Base-by-base conservation (phyloP, 64 coral and sea anemone genomes). In the Dendrophyllia cribrosa region DNA sequence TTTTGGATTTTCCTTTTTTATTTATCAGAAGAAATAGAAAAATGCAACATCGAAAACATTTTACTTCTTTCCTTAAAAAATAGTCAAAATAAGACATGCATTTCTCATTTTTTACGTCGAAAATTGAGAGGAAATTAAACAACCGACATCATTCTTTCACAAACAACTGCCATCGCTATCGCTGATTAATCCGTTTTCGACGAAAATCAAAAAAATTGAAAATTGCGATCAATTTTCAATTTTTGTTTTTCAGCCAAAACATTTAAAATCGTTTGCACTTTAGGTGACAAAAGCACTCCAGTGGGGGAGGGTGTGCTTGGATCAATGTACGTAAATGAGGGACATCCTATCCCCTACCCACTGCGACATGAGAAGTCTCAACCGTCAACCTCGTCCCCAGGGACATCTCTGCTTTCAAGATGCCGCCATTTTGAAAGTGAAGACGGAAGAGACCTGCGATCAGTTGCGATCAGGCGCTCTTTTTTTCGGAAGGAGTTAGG, bases 221-320 rank as follows among this genome's bases (percentile, higher is more conserved):
- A 64, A 64, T 64, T 34, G 34, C 34, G 34, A 34, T 34, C 61
- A 64, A 64, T 64, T 64, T 75, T 75, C 43, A 44, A 44, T 75
- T 75, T 75, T 48, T 75, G 9, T 7, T 43, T 34, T 1, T 34
- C 72, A 34, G 70, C 1, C 20, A n/a, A n/a, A n/a, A n/a, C n/a
- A 86, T 48, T 60, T 43, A 9, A 81, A 81, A 81, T 81, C 16
- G 17, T 58, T 43, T 21, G 51, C 83, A 70, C 64, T 61, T 17
- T 6, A 52, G 46, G 3, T 20, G 59, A 70, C 34, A 51, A 70
- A 70, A 11, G 14, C 6, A 81, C 45, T n/a, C n/a, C n/a, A n/a
- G n/a, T 66, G 63, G 45, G 22, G 34, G 14, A 45, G 62, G 17
- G 34, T 9, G 44, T 70, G 34, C 24, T 47, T 7, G 34, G 34